Percentiles rank a stretch among this genome's conserved stretches.
These are phyloP conservation scores for Drepana arcuata DNA, from an alignment of 1,140 invertebrate genomes.

Conservation along the genomic window DNA sequence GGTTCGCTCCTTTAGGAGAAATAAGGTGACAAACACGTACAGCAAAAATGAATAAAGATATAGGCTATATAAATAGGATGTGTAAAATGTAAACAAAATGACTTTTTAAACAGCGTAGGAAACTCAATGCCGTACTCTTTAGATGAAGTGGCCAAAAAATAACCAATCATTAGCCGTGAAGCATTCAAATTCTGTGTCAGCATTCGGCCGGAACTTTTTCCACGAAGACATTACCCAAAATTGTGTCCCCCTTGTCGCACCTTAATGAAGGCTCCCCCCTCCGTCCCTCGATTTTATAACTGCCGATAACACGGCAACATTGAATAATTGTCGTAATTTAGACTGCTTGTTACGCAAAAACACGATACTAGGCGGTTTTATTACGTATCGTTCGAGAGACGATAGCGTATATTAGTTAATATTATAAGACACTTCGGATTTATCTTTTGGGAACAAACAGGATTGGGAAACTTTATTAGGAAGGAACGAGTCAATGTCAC, in stretches of 20 bases:
- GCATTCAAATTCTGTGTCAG: too few species aligned
- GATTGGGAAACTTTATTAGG: background rate
- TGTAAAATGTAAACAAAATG: too few species aligned
- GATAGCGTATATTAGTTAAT: slow-evolving; percentile 12
- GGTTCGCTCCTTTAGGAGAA: too few species aligned
- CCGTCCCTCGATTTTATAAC: slow-evolving; percentile 33
- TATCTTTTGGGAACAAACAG: background rate
- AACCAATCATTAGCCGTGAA: too few species aligned
- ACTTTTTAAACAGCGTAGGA: too few species aligned
- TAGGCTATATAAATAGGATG: too few species aligned
- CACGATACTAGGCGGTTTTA: slow-evolving; percentile 28
- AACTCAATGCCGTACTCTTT: too few species aligned
- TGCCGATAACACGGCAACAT: slow-evolving; percentile 53
- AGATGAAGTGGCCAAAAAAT: too few species aligned
- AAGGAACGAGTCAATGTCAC: background rate
- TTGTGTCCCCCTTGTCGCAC: slow-evolving; percentile 16
- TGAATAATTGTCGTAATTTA: slow-evolving; percentile 64
- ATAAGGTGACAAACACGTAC: too few species aligned
- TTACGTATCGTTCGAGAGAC: slow-evolving; percentile 13
- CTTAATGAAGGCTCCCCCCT: slow-evolving; percentile 36
- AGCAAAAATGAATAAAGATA: too few species aligned
- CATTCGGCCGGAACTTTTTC: too few species aligned
- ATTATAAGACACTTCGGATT: background rate
- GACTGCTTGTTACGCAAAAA: slow-evolving; percentile 54
- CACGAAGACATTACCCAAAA: slow-evolving; percentile 8